These are phyloP conservation scores for Tromatobia lineatoria DNA, from an alignment of 2,888 invertebrate genomes.

Conservation along the genomic window DNA sequence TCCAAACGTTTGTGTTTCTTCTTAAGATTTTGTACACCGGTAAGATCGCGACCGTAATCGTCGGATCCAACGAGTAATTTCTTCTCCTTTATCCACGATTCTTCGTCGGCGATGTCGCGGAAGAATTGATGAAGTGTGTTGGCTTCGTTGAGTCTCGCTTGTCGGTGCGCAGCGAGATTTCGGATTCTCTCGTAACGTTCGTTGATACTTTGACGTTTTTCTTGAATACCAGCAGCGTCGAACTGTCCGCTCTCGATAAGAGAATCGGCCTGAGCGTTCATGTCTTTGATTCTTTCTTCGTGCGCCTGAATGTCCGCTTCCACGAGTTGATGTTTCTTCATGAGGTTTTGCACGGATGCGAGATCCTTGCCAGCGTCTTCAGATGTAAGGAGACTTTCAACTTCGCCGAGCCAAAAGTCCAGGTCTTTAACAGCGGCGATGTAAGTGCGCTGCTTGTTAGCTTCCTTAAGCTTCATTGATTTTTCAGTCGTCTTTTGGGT, in stretches of 20 bases:
- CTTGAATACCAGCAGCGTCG: conserved; percentile 98
- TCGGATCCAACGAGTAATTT: conserved; percentile 98
- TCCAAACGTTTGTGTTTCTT: conserved; percentile 99
- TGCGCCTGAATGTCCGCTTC: conserved; percentile 99
- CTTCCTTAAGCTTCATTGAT: conserved; percentile 98
- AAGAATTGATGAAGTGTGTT: conserved; percentile 99
- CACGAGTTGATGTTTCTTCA: conserved; percentile 99
- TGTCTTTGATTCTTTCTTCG: conserved; percentile 96
- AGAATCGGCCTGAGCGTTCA: conserved; percentile 98
- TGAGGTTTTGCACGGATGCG: conserved; percentile 98
- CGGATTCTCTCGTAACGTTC: conserved; percentile 98
- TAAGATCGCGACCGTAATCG: conserved; percentile 99
- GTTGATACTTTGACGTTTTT: conserved; percentile 98
- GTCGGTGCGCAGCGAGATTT: conserved; percentile 96
- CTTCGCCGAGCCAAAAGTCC: conserved; percentile 99
- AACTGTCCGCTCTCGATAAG: conserved; percentile 98
- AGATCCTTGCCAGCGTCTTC: conserved; percentile 99
- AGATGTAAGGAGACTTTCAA: conserved; percentile 97
- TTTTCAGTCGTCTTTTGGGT: conserved; percentile 99
- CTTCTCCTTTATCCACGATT: conserved; percentile 99
- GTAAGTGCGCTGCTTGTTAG: conserved; percentile 99
- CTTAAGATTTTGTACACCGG: conserved; percentile 98
- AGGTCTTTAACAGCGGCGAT: conserved; percentile 99
- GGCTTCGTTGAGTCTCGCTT: conserved; percentile 97
- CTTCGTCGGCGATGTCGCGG: conserved; percentile 99